phyloP scores from a whole-genome alignment of 2,797 vertebrate genomes.

The Pteropus rufus region DNA sequence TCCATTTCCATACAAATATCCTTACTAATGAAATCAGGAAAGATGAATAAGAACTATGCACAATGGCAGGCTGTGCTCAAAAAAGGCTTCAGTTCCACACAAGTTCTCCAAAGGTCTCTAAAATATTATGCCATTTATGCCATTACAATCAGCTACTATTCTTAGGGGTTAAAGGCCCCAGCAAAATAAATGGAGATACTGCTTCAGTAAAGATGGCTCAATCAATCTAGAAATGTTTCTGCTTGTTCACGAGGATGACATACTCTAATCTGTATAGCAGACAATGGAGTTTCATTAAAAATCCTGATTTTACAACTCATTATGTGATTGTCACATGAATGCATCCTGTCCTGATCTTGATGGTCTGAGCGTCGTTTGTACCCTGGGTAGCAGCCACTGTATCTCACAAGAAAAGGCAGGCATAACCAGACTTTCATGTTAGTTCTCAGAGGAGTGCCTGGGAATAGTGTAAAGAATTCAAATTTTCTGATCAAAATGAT shows the following conservation, averaged over 20 bases:
- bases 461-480: constrained; percentile 13
- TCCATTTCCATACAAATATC: constrained; percentile 55
- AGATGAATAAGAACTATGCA: constrained; percentile 34
- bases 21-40: constrained; percentile 55
- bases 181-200: constrained; percentile 65
- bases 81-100: constrained; percentile 43
- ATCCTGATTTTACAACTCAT: constrained; percentile 69
- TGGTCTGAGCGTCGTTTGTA: neutral
- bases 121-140: constrained; percentile 69
- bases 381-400: neutral
- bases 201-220: constrained; percentile 59
- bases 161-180: constrained; percentile 61
- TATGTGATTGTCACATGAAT: constrained; percentile 67
- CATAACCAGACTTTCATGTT: neutral
- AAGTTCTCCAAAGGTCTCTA: constrained; percentile 58
- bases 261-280: constrained; percentile 2
- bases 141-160: constrained; percentile 66
- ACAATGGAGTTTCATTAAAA: constrained; percentile 70
- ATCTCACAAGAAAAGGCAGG: neutral
- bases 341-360: constrained; percentile 26
- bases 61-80: constrained; percentile 30
- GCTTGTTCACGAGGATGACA: constrained; percentile 51
- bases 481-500: neutral
- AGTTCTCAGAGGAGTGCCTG: neutral
- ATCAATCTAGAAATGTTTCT: constrained; percentile 70